A percentile compares a stretch with the other conserved stretches of the same genome.
Conservation (phyloP, 1,140 invertebrate genomes). For the Drosophila biarmipes region DNA sequence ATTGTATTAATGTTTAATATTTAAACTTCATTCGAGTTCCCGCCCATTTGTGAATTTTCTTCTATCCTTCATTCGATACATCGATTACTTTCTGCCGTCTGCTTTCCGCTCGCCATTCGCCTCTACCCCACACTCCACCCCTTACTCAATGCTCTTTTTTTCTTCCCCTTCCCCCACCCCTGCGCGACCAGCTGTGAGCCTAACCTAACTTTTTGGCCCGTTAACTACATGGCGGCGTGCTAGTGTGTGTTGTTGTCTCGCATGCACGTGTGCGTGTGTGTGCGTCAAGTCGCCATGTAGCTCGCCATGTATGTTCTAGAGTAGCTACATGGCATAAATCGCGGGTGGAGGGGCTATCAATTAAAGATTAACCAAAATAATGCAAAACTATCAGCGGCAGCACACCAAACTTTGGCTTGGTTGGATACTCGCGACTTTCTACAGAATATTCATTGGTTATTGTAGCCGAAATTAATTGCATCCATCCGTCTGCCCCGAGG, state of each 20-base stretch:
- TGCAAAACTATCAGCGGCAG: not conserved
- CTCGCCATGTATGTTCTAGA: constrained; percentile 54
- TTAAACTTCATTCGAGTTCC: not conserved
- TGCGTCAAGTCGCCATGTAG: constrained; percentile 54
- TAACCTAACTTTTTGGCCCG: constrained; percentile 61
- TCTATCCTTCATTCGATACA: not conserved
- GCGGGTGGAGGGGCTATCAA: constrained; percentile 30
- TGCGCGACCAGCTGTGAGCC: constrained; percentile 45
- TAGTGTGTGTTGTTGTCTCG: constrained; percentile 39
- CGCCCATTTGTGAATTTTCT: not conserved
- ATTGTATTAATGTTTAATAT: not conserved
- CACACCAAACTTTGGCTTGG: not conserved
- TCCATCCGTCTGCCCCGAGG: constrained; percentile 14
- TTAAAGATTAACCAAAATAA: constrained; percentile 27
- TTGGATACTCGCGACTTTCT: not conserved
- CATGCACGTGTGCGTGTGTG: constrained; percentile 21
- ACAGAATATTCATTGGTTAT: not conserved
- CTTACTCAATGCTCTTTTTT: constrained; percentile 23
- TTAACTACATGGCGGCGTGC: constrained; percentile 58
- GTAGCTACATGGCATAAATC: constrained; percentile 54
- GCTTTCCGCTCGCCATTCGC: constrained; percentile 57
- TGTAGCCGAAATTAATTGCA: not conserved
- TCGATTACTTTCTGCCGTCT: constrained; percentile 14
- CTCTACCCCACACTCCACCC: constrained; percentile 7
- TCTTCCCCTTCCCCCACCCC: constrained; percentile 6